phyloP scores from a whole-genome alignment of 64 coral and sea anemone genomes.

The Actinia tenebrosa region DNA sequence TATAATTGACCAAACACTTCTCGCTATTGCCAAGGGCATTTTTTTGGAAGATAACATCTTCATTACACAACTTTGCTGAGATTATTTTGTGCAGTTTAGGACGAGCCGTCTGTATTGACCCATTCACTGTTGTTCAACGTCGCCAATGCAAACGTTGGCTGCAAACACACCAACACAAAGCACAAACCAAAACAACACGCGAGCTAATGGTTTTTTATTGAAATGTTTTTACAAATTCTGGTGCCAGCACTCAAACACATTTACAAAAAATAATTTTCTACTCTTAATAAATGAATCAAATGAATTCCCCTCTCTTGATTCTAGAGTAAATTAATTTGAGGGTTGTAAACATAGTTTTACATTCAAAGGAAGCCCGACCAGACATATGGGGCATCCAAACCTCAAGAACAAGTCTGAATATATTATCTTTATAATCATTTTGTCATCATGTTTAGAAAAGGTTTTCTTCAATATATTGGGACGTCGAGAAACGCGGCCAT shows the following conservation, averaged over 20 bases:
- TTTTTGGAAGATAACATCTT: background rate
- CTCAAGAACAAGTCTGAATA: conserved; percentile 4
- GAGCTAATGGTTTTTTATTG: background rate
- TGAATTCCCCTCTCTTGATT: background rate
- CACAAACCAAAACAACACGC: background rate
- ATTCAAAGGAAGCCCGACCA: conserved; percentile 7
- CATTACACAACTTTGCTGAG: background rate
- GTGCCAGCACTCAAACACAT: conserved; percentile 29
- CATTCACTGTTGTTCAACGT: background rate
- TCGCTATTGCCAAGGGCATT: background rate
- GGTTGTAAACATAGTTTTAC: conserved; percentile 15
- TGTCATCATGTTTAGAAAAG: conserved; percentile 2
- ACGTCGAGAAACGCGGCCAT: conserved; percentile 2
- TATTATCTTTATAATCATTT: conserved; percentile 14
- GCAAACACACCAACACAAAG: background rate
- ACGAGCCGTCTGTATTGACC: background rate
- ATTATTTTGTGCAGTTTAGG: background rate
- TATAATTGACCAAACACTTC: background rate
- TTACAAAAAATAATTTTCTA: conserved; percentile 7
- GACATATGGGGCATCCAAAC: background rate
- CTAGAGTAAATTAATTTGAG: conserved; percentile 1
- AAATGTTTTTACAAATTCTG: conserved; percentile 25
- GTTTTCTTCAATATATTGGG: background rate
- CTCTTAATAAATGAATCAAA: conserved; percentile 9
- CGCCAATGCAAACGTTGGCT: conserved; percentile 3